Evolutionary conservation across 2,797 vertebrate genomes (phyloP), one percentile per base, ranked within the genome.

Genomic region (Hirundo rustica): DNA sequence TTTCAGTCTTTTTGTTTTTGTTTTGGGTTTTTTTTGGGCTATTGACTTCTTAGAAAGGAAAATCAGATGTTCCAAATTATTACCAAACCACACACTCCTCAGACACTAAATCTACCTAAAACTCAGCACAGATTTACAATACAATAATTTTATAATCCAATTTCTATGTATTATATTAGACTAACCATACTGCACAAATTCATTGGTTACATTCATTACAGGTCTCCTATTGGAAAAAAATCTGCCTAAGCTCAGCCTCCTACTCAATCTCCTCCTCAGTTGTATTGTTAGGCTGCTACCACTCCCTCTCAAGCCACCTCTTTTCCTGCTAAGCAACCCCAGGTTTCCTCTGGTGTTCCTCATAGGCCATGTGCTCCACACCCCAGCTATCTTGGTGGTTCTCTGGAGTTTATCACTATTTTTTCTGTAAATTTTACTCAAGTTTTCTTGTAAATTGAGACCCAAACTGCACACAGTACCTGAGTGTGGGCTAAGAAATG

Each of bases 121-220:
- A 81, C 15, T 58, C 54, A 58, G 11, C 3, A 42, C 40, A 70
- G 36, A 55, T 80, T 88, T 78, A 58, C 18, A 53, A 2, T 45
- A 32, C 14, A 45, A 22, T 76, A 34, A 22, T 45, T 93, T 73
- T 23, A 48, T 45, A 38, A 67, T 50, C 13, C 16, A 15, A 66
- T 84, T 73, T 76, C 36, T 55, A 13, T 16, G 20, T 18, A 42
- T 86, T 78, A 10, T 22, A 10, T 73, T 60, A 75, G 34, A 48
- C n/a, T 84, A 86, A 50, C 6, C 29, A 40, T 44, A 66, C 11
- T 21, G 11, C 21, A 40, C 8, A n/a, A 26, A 25, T 79, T 81
- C 5, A 60, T 26, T 73, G 7, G 17, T 70, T 80, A 81, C 21
- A 26, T 58, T n/a, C n/a, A 45, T 15, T 48, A 50, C 0, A 0